Percentiles rank a stretch among this genome's conserved stretches.
phyloP scores from a whole-genome alignment of 1,140 invertebrate genomes.

The Pseudomyrmex flavicornis region DNA sequence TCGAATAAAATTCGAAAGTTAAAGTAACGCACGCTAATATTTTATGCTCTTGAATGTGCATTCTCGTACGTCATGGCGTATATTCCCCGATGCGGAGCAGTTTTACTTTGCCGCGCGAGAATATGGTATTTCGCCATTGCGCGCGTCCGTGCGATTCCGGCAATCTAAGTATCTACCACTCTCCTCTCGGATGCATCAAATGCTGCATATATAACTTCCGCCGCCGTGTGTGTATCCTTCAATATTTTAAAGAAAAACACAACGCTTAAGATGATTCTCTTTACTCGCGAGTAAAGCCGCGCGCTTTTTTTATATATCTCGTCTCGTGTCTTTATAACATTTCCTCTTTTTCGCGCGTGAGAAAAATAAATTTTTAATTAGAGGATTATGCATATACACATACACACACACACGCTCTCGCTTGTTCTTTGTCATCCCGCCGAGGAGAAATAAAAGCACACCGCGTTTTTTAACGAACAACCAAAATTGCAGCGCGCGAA shows the following conservation, averaged over 20 bases:
- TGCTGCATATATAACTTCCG: not conserved
- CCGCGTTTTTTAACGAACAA: not conserved
- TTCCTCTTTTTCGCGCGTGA: not conserved
- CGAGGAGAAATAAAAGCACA: not conserved
- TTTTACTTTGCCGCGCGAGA: constrained; percentile 38
- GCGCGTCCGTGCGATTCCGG: not conserved
- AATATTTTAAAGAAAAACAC: constrained; percentile 14
- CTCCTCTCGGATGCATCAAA: constrained; percentile 5
- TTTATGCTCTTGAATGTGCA: constrained; percentile 19
- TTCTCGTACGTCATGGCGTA: constrained; percentile 6
- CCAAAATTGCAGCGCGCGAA: constrained; percentile 8
- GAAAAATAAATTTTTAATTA: not conserved
- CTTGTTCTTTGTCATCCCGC: not conserved
- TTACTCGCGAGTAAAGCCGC: no score
- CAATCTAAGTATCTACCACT: not conserved
- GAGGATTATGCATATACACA: not conserved
- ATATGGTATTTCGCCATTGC: not conserved
- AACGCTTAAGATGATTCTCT: not conserved
- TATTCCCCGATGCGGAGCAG: constrained; percentile 3
- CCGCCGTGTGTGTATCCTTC: not conserved
- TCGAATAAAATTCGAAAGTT: constrained; percentile 46
- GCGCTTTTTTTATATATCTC: not conserved
- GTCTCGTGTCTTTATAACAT: not conserved
- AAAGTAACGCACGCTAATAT: constrained; percentile 43
- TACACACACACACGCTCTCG: no score